Base-by-base conservation (phyloP, 2,888 invertebrate genomes). In the Ophion slaviceki region DNA sequence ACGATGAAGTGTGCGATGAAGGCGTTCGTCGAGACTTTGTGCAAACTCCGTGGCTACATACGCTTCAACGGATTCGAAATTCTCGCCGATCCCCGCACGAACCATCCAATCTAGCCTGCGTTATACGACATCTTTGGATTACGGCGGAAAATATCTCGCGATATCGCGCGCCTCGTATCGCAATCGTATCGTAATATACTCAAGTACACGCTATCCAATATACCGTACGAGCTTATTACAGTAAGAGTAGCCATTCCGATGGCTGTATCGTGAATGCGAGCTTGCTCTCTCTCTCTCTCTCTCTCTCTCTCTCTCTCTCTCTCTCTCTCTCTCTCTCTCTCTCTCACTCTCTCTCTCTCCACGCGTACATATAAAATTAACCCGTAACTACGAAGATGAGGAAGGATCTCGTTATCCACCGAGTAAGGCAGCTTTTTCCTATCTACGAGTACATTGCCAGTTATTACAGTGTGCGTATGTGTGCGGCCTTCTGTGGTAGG, bases 391-490 rank as follows among this genome's bases (percentile, higher is more conserved):
- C 66, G 71, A 64, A 77, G 80, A 80, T 77, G 82, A 86, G 80
- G 59, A 77, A 86, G 82, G 64, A 80, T 86, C 82, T 86, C 86
- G 86, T 86, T 83, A 80, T 83, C 68, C 76, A 68, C 66, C 72
- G 11, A 67, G 79, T 76, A 62, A 74, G 53, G 32, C 45, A 59
- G 32, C 67, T 68, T 66, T 76, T 77, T 77, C 36, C 62, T 77
- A 74, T 71, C 71, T 45, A 64, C 45, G 66, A 67, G 71, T 82
- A 79, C 82, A 72, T 81, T 71, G 80, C 78, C 47, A 67, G 84
- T 85, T 85, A 82, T 86, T 82, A 82, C 80, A 76, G 68, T 74
- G 40, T 40, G 40, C 8, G 40, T 8, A 40, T 74, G 40, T 40
- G 40, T 7, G 40, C 7, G 8, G 40, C 40, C 61, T 61, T 45